Percentiles rank a stretch among this genome's conserved stretches.
Conservation (phyloP, 1,140 invertebrate species). For the Diorhabda carinulata region DNA sequence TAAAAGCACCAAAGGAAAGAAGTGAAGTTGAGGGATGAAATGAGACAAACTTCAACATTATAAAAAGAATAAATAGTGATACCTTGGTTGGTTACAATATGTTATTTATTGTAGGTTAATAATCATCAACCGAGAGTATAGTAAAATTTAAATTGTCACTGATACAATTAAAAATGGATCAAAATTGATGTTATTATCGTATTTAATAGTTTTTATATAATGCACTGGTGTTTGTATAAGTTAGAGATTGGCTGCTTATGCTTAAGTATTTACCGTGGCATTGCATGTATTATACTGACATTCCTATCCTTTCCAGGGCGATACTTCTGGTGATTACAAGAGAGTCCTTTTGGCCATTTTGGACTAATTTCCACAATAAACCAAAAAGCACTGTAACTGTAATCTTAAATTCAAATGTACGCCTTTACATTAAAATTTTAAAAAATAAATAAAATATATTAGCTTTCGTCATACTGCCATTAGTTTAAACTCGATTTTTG, state of each 20-base stretch:
- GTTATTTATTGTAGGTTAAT: too few relatives aligned
- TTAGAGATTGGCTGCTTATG: neutral
- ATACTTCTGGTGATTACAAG: conserved; percentile 90
- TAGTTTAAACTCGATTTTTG: conserved; percentile 22
- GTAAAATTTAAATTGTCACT: too few relatives aligned
- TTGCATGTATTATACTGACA: conserved; percentile 26
- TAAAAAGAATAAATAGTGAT: too few relatives aligned
- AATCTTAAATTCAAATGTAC: conserved; percentile 25
- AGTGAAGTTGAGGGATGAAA: too few relatives aligned
- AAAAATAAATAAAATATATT: conserved; percentile 11
- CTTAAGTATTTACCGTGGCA: neutral
- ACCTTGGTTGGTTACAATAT: too few relatives aligned
- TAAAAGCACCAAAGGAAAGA: too few relatives aligned
- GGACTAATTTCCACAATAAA: conserved; percentile 52
- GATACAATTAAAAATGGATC: too few relatives aligned
- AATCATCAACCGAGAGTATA: too few relatives aligned
- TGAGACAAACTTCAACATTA: too few relatives aligned
- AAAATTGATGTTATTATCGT: too few relatives aligned
- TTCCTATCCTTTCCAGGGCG: conserved; percentile 61
- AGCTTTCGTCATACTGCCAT: conserved; percentile 39
- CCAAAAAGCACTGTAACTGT: conserved; percentile 34
- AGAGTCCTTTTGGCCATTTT: conserved; percentile 78
- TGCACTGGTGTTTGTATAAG: too few relatives aligned
- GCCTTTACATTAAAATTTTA: conserved; percentile 20
- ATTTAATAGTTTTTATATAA: too few relatives aligned